Conservation (phyloP, 1,140 invertebrate species). For the Nymphalis io region DNA sequence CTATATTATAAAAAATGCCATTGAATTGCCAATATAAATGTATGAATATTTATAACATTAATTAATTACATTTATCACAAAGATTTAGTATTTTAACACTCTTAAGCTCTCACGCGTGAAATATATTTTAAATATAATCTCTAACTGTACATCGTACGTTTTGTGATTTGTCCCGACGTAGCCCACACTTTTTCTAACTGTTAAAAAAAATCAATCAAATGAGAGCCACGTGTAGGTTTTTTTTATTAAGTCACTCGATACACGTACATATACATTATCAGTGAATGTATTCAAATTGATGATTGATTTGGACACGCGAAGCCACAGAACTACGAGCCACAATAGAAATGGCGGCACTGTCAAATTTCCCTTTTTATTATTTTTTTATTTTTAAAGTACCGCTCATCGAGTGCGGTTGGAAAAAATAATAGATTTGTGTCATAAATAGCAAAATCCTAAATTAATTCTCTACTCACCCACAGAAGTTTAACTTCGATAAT, state of each 20-base stretch:
- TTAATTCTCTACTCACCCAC: too few species aligned
- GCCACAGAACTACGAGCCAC: neutral
- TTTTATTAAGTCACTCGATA: slow-evolving; percentile 41
- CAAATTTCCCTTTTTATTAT: too few species aligned
- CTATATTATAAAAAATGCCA: too few species aligned
- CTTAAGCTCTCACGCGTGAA: neutral
- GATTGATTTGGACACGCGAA: slow-evolving; percentile 71
- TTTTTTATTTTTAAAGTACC: too few species aligned
- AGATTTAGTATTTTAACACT: neutral
- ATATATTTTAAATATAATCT: slow-evolving; percentile 2
- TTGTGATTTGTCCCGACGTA: slow-evolving; percentile 9
- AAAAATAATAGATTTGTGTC: too few species aligned
- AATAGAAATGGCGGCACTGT: neutral
- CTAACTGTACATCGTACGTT: neutral
- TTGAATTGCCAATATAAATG: neutral
- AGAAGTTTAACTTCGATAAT: too few species aligned
- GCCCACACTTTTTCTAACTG: slow-evolving; percentile 11
- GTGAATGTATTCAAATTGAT: slow-evolving; percentile 75
- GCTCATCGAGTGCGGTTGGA: too few species aligned
- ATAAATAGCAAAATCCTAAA: too few species aligned
- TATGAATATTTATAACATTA: slow-evolving; percentile 6
- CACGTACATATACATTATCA: slow-evolving; percentile 53
- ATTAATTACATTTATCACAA: slow-evolving; percentile 6
- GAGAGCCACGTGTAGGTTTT: slow-evolving; percentile 21
- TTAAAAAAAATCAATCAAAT: slow-evolving; percentile 20